Base-by-base conservation (phyloP, 2,113 vertebrate species). In the Natator depressus region DNA sequence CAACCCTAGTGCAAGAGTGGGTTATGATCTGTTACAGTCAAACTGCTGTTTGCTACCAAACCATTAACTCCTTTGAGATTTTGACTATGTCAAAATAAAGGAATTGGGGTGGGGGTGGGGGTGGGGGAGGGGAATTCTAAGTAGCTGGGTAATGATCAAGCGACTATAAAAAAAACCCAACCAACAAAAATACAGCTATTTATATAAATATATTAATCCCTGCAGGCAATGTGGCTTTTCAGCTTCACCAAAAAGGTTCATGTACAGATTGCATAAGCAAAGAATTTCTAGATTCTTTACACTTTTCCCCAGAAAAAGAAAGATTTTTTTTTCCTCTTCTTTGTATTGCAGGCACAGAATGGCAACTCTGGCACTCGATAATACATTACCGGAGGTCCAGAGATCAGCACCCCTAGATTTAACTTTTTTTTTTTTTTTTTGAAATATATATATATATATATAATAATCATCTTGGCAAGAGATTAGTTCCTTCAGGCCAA, bases 91-190 rank as follows among this genome's bases (percentile, higher is more conserved):
- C 11, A 59, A 31, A 59, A 59, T 31, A 59, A 59, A 2, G 27
- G 27, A 59, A 27, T 91, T 89, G 6, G 47, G n/a, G n/a, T n/a
- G n/a, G 47, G 47, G 47, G 47, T n/a, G n/a, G 42, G 2, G 42
- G 42, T n/a, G 42, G 5, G 42, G 5, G n/a, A 53, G 42, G 54
- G 24, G 22, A 75, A 75, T 95, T 96, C 91, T 81, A 55, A 62
- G 84, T n/a, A 86, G 93, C 82, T 95, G 94, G 93, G 80, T 31
- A 95, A 87, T 11, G 75, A 93, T 91, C 89, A 57, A 22, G 91
- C 96, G 98, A 98, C 98, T 98, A 99, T 98, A 98, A 88, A 98
- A 97, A 97, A 98, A 98, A 97, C 96, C 96, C 94, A 96, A 79
- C 96, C 90, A 96, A 97, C 86, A 98, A 96, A 97, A 97, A 96